phyloP scores from a whole-genome alignment of 2,113 vertebrate genomes.

The Sula dactylatra region DNA sequence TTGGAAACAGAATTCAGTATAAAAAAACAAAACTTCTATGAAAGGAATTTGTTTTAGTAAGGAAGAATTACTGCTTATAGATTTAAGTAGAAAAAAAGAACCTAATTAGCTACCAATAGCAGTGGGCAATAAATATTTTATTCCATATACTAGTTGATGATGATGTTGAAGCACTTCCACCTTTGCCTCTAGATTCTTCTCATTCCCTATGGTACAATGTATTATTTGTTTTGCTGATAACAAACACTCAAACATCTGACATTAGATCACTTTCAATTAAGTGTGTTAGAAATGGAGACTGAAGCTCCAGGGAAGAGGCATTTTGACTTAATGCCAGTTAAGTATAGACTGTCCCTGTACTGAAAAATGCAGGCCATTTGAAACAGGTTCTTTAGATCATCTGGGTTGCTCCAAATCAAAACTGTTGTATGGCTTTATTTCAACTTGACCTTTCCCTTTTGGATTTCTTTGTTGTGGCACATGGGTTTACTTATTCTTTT shows the following conservation, averaged over 20 bases:
- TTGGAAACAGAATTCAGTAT: neutral
- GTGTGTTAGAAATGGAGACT: constrained; percentile 27
- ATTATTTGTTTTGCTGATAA: constrained; percentile 68
- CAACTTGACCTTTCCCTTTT: neutral
- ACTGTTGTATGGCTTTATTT: neutral
- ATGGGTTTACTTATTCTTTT: neutral
- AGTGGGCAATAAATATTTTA: constrained; percentile 40
- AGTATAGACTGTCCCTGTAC: neutral
- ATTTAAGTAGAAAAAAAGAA: neutral
- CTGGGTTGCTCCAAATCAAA: neutral
- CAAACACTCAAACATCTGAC: constrained; percentile 53
- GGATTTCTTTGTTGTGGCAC: neutral
- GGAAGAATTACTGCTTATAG: neutral
- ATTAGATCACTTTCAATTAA: constrained; percentile 71
- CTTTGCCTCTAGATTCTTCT: constrained; percentile 8
- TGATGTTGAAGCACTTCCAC: neutral
- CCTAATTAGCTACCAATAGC: neutral
- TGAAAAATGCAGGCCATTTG: neutral
- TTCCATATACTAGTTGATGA: neutral
- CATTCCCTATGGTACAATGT: neutral
- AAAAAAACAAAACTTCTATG: neutral
- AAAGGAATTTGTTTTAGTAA: neutral
- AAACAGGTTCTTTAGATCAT: neutral
- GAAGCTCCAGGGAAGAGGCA: constrained; percentile 47
- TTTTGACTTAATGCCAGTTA: constrained; percentile 34